phyloP scores from a whole-genome alignment of 2,888 invertebrate species.

The Plusia festucae region DNA sequence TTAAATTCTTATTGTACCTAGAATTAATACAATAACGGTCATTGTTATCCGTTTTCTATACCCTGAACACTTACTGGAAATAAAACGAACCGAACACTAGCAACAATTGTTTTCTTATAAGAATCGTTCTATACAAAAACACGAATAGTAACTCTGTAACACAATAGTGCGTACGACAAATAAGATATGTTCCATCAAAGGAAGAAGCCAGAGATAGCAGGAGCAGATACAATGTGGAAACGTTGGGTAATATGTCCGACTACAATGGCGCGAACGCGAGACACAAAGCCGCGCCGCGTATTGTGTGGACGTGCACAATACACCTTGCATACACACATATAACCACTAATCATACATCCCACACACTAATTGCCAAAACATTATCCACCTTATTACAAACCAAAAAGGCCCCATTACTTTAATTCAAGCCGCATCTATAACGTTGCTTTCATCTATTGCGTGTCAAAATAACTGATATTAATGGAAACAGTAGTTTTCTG shows the following conservation, averaged over 20 bases:
- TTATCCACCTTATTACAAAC: constrained; percentile 65
- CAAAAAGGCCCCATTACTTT: constrained; percentile 49
- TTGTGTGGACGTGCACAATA: constrained; percentile 87
- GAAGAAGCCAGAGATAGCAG: constrained; percentile 81
- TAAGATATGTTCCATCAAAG: constrained; percentile 83
- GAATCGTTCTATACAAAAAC: constrained; percentile 44
- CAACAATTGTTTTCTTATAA: constrained; percentile 46
- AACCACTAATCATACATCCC: constrained; percentile 66
- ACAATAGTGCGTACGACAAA: constrained; percentile 72
- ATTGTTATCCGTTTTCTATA: neutral
- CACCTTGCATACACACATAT: constrained; percentile 83
- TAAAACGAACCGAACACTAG: constrained; percentile 16
- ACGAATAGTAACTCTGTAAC: constrained; percentile 43
- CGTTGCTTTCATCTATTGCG: constrained; percentile 69
- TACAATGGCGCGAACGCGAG: constrained; percentile 85
- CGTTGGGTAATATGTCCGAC: constrained; percentile 87
- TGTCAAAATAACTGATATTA: constrained; percentile 83
- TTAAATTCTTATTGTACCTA: too few species aligned
- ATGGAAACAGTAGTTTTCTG: constrained; percentile 77
- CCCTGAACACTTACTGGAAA: constrained; percentile 19
- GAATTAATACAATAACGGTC: neutral
- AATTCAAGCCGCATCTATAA: constrained; percentile 47
- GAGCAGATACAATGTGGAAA: constrained; percentile 84
- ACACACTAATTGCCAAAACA: constrained; percentile 71
- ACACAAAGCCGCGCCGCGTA: constrained; percentile 85